Conservation (phyloP, 1,140 invertebrate species). For the Rhyacophila brunnea region DNA sequence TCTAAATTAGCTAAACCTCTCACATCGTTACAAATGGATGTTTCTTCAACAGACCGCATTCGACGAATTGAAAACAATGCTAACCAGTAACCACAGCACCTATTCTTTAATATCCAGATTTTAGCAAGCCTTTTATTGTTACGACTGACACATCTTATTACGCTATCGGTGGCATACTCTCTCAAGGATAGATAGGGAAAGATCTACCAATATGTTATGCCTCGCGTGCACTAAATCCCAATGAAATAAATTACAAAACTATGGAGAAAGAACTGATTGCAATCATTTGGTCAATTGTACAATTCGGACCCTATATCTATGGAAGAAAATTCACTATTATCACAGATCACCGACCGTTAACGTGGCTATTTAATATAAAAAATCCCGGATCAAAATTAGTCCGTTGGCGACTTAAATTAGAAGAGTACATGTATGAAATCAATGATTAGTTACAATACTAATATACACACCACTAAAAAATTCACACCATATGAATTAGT, state of each 20-base stretch:
- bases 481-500: slow-evolving; percentile 39
- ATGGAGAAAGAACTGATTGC: slow-evolving; percentile 4
- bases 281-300: too few relatives aligned
- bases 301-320: too few relatives aligned
- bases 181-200: too few relatives aligned
- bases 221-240: neutral
- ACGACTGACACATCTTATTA: neutral
- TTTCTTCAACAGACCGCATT: neutral
- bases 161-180: neutral
- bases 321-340: too few relatives aligned
- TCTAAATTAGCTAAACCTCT: too few relatives aligned
- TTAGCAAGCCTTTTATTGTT: neutral
- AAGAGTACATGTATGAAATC: too few relatives aligned
- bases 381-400: too few relatives aligned
- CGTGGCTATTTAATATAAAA: too few relatives aligned
- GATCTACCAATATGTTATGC: neutral
- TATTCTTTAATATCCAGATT: neutral
- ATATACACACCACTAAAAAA: slow-evolving; percentile 37
- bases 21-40: too few relatives aligned
- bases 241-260: neutral
- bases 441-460: slow-evolving; percentile 38
- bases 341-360: too few relatives aligned
- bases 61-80: neutral
- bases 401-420: too few relatives aligned
- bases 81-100: neutral